Evolutionary conservation across 2,888 invertebrate species (phyloP).

Genomic region (Pachliopta kotzebuea): DNA sequence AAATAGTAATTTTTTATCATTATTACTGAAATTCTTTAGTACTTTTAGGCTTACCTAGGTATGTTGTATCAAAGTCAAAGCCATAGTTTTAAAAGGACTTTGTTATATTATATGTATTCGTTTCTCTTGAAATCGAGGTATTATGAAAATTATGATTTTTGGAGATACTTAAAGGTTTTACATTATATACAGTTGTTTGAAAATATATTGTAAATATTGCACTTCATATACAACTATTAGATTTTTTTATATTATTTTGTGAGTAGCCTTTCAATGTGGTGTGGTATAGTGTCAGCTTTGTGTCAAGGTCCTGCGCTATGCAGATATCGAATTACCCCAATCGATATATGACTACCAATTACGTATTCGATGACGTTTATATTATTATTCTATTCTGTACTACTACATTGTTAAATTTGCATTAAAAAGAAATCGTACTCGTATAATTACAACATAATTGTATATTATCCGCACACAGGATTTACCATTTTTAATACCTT

Average conservation of each 20-base stretch:
- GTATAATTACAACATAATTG: too few species aligned
- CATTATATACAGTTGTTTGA: neutral
- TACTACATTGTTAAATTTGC: neutral
- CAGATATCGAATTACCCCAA: slow-evolving; percentile 59
- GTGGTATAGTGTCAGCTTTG: slow-evolving; percentile 27
- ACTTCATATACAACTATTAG: neutral
- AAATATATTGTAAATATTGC: neutral
- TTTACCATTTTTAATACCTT: too few species aligned
- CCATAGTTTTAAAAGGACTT: too few species aligned
- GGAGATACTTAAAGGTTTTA: neutral
- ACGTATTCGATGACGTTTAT: slow-evolving; percentile 24
- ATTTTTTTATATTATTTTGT: slow-evolving; percentile 3
- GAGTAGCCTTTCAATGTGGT: slow-evolving; percentile 4
- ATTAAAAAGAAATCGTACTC: too few species aligned
- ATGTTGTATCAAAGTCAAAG: too few species aligned
- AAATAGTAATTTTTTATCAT: too few species aligned
- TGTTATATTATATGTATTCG: too few species aligned
- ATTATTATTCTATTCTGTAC: slow-evolving; percentile 4
- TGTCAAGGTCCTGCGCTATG: slow-evolving; percentile 68
- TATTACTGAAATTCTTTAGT: too few species aligned
- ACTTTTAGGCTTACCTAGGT: too few species aligned
- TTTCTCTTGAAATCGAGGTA: too few species aligned
- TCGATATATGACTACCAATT: slow-evolving; percentile 42
- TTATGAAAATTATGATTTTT: too few species aligned
- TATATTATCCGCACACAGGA: too few species aligned